Base-by-base conservation (phyloP, 2,113 vertebrate species). In the Daphoenositta chrysoptera region DNA sequence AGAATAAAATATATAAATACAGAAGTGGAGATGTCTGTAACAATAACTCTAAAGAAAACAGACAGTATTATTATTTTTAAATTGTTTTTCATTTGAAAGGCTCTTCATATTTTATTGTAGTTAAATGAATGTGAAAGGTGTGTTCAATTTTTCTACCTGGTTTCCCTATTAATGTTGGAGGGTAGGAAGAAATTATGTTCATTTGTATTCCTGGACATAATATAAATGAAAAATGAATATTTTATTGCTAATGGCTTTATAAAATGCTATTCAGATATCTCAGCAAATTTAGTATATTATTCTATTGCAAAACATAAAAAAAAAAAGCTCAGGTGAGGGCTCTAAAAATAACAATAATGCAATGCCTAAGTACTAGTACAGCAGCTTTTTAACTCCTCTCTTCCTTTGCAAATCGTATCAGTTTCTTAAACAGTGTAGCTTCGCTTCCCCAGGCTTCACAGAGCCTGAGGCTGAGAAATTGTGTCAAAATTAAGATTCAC, bases 201-300 rank as follows among this genome's bases (percentile, higher is more conserved):
- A 80, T 94, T 91, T 96, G 54, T 96, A 90, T 94, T 94, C 66
- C 54, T 88, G 93, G 91, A 83, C 70, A 51, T 77, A 85, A 80
- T 77, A 83, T 51, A 95, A 83, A 83, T 85, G 87, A 85, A 91
- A 95, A 93, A 93, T 73, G 17, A 83, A 47, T 76, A 58, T 91
- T 94, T 87, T 94, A 70, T 80, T 80, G 58, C 28, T 91, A 92
- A 93, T 76, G 48, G 45, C 69, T 96, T 93, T 95, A 72, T 87
- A 78, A 94, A 97, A 95, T 57, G 31, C n/a, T 85, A 10, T 87
- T 89, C 37, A 50, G 40, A 39, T 65, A 48, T 76, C 45, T 79
- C 57, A 79, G 57, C 20, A 87, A 85, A 40, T 93, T 87, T 84
- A 93, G 37, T 76, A 39, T 39, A 6, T 68, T 60, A 69, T 89